phyloP scores from a whole-genome alignment of 2,888 invertebrate genomes.

The Acanthosepion esculentum region DNA sequence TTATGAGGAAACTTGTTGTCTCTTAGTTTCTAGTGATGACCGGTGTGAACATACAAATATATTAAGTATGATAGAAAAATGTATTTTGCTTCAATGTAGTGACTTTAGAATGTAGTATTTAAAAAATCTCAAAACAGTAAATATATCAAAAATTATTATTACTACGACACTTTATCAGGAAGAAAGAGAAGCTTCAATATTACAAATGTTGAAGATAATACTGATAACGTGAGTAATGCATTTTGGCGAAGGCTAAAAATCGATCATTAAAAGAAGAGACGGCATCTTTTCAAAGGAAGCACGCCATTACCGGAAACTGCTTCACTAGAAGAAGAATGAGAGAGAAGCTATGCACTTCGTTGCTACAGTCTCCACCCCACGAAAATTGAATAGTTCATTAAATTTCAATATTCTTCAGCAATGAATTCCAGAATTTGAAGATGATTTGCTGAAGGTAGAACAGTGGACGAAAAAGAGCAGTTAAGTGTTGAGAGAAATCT shows the following conservation, averaged over 20 bases:
- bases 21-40: too few species aligned
- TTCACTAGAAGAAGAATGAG: background rate
- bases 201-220: background rate
- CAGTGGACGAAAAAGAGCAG: background rate
- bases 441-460: background rate
- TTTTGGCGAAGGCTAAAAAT: slow-evolving; percentile 1
- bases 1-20: too few species aligned
- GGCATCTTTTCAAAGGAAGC: background rate
- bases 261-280: background rate
- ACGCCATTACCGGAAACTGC: background rate
- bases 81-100: too few species aligned
- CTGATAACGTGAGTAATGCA: background rate
- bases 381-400: background rate
- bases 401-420: background rate
- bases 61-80: too few species aligned
- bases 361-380: background rate
- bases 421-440: background rate
- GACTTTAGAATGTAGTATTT: too few species aligned
- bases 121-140: too few species aligned
- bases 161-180: background rate
- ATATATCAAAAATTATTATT: background rate
- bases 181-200: background rate
- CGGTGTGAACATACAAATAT: too few species aligned
- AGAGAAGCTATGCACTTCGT: background rate
- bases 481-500: too few species aligned